Evolutionary conservation across 2,797 vertebrate genomes (phyloP).

Genomic region (Halcyon leucocephala): DNA sequence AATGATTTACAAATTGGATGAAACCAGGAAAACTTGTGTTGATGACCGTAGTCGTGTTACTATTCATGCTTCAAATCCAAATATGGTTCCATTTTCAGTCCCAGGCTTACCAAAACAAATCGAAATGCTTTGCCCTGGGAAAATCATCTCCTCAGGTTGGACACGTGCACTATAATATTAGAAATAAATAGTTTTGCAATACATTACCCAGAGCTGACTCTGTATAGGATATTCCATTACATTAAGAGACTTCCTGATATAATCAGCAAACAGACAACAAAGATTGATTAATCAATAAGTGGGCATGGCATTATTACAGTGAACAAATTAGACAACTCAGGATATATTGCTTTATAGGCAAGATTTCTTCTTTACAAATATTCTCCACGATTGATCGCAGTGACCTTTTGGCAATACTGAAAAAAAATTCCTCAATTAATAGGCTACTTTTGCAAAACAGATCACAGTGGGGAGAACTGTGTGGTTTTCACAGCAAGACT

Average conservation of each 20-base stretch:
- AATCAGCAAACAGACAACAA: constrained; percentile 61
- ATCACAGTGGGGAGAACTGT: background rate
- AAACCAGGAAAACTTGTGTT: background rate
- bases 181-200: constrained; percentile 64
- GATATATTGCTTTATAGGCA: constrained; percentile 76
- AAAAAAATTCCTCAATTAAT: constrained; percentile 69
- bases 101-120: background rate
- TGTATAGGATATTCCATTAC: constrained; percentile 66
- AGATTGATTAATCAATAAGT: constrained; percentile 81
- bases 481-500: background rate
- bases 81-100: background rate
- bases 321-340: constrained; percentile 76
- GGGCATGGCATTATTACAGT: constrained; percentile 77
- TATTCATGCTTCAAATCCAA: background rate
- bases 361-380: constrained; percentile 75
- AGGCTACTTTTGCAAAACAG: constrained; percentile 47
- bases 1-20: background rate
- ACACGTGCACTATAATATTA: background rate
- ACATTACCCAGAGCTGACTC: constrained; percentile 4
- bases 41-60: background rate
- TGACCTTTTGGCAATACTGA: constrained; percentile 70
- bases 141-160: background rate
- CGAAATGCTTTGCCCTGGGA: background rate
- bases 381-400: constrained; percentile 70
- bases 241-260: constrained; percentile 70